A percentile compares a stretch with the other conserved stretches of the same genome.
phyloP scores from a whole-genome alignment of 2,888 invertebrate genomes.

The Ephialtes manifestator region DNA sequence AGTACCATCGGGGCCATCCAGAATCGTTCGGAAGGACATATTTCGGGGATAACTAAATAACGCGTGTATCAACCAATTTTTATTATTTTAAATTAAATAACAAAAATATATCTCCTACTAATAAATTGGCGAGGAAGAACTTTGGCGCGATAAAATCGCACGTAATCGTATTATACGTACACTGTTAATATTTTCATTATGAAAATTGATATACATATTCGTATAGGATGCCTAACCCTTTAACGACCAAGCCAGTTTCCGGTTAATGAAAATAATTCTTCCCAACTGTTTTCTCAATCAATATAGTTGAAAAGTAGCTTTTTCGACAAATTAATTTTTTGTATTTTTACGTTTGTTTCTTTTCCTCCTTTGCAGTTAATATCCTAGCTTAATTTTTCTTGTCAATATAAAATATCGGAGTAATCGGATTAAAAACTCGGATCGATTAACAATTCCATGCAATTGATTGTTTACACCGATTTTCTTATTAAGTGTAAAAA shows the following conservation, averaged over 20 bases:
- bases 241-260: no score
- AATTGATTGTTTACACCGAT: no score
- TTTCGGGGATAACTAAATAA: slow-evolving; percentile 57
- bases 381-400: not conserved
- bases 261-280: no score
- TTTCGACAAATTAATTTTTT: no score
- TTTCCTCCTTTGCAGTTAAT: no score
- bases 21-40: slow-evolving; percentile 50
- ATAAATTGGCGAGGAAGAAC: slow-evolving; percentile 47
- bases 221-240: not conserved
- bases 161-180: slow-evolving; percentile 15
- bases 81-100: slow-evolving; percentile 35
- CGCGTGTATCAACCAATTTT: slow-evolving; percentile 49
- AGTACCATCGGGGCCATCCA: slow-evolving; percentile 57
- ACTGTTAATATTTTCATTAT: not conserved
- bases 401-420: slow-evolving; percentile 17
- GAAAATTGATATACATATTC: not conserved
- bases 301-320: no score
- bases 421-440: no score
- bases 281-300: no score
- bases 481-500: no score
- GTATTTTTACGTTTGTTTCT: no score
- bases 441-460: no score
- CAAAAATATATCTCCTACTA: slow-evolving; percentile 35
- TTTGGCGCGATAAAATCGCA: slow-evolving; percentile 33